Evolutionary conservation across 1,140 invertebrate species (phyloP).

Genomic region (Trichonephila clavipes): DNA sequence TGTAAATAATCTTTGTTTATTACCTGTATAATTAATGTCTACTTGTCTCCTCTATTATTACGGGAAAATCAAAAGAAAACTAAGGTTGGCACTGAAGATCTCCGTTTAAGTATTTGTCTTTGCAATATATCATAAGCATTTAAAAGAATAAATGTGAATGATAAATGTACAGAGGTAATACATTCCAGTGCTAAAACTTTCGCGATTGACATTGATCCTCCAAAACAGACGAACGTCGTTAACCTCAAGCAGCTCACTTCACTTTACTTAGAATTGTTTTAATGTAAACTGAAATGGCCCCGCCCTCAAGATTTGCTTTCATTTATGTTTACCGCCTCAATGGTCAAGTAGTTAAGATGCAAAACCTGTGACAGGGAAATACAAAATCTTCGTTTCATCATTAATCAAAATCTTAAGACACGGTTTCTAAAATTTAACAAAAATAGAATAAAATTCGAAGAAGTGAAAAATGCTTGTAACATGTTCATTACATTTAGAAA

Average conservation of each 20-base stretch:
- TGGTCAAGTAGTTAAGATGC: not conserved
- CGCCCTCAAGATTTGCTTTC: slow-evolving; percentile 59
- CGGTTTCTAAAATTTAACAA: no score
- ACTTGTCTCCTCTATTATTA: not conserved
- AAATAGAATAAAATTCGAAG: no score
- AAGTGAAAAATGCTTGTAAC: no score
- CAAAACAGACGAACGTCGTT: slow-evolving; percentile 76
- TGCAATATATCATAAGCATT: slow-evolving; percentile 69
- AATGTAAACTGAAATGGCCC: slow-evolving; percentile 34
- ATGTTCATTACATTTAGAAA: no score
- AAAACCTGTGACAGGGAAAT: no score
- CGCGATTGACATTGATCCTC: slow-evolving; percentile 76
- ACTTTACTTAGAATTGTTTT: slow-evolving; percentile 39
- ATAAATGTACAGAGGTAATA: slow-evolving; percentile 52
- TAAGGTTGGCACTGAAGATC: slow-evolving; percentile 4
- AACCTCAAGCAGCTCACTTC: slow-evolving; percentile 65
- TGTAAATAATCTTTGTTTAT: slow-evolving; percentile 31
- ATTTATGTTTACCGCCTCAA: slow-evolving; percentile 18
- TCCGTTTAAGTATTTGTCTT: slow-evolving; percentile 37
- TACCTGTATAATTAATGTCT: slow-evolving; percentile 56
- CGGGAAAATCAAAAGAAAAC: slow-evolving; percentile 46
- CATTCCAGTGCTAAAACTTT: slow-evolving; percentile 72
- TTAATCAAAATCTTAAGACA: no score
- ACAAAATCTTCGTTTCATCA: no score
- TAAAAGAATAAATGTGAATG: slow-evolving; percentile 20